Evolutionary conservation across 2,113 vertebrate species (phyloP), one percentile per base, ranked within the genome.

Genomic region (Pangasianodon gigas): DNA sequence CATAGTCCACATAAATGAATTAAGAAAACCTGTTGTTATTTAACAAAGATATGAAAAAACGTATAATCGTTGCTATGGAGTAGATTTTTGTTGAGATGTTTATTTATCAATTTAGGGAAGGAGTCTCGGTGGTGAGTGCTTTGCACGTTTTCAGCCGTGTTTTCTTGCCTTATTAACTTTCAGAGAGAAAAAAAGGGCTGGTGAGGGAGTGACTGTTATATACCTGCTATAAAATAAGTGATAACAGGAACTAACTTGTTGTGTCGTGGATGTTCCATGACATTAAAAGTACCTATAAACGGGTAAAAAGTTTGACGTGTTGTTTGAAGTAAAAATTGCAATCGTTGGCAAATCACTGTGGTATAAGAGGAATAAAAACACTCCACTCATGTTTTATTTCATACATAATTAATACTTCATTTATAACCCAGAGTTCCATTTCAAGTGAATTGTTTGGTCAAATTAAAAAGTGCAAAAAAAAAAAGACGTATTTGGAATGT

Each of bases 401-500:
- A 81, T 81, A 54, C 19, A 77, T 46, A 71, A 7, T 19, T 4
- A 6, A 79, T 79, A 54, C 29, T 32, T 81, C 52, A 83, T 83
- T 37, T 37, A 37, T 56, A 52, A 11, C 10, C 75, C 44, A 80
- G 29, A 1, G 16, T 56, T 32, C 14, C 24, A 82, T 13, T 82
- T 80, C 75, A 52, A n/a, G 26, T 82, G 16, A 58, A 79, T 48
- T 7, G 84, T 89, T 87, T 86, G 74, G 80, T 87, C 21, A 46
- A 88, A 91, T 79, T 16, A 60, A 87, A 51, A 91, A 88, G 62
- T 89, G 88, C 91, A 92, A 90, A 71, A 67, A 89, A 5, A 44
- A 91, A 88, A 62, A 37, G n/a, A 67, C 2, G 18, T 44, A 67
- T 87, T 91, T 51, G 81, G 54, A 92, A 90, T 89, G 52, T 65